phyloP scores from a whole-genome alignment of 1,140 invertebrate genomes.

The Dufourea novaeangliae region DNA sequence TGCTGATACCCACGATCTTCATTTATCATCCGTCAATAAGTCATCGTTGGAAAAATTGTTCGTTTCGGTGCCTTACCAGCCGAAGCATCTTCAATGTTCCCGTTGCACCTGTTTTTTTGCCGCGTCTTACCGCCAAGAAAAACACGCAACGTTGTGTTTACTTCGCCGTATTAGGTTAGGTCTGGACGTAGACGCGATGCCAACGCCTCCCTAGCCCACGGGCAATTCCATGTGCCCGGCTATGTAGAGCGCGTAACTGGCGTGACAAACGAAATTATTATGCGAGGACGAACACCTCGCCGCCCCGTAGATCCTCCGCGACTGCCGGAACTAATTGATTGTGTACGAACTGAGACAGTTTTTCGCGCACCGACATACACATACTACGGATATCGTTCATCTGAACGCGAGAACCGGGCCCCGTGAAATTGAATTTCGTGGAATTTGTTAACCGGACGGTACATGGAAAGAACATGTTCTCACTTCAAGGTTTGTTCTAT shows the following conservation, averaged over 20 bases:
- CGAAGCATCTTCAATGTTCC: too few relatives aligned
- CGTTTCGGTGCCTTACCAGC: too few relatives aligned
- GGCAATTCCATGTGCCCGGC: conserved; percentile 45
- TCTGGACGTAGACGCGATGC: neutral
- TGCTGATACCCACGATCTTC: too few relatives aligned
- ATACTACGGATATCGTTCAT: conserved; percentile 14
- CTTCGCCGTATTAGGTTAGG: conserved; percentile 23
- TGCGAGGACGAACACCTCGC: conserved; percentile 67
- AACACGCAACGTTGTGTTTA: neutral
- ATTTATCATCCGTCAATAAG: too few relatives aligned
- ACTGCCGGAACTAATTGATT: conserved; percentile 65
- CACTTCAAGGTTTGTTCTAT: too few relatives aligned
- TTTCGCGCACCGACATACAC: conserved; percentile 34
- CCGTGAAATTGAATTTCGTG: conserved; percentile 35
- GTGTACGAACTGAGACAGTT: conserved; percentile 56
- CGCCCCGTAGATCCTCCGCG: conserved; percentile 32
- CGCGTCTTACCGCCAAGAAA: neutral
- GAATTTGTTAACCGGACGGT: conserved; percentile 17
- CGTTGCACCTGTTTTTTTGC: neutral
- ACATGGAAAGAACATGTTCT: too few relatives aligned
- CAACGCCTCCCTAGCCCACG: conserved; percentile 15
- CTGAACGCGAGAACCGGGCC: conserved; percentile 12
- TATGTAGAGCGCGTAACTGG: conserved; percentile 76
- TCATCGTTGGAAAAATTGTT: too few relatives aligned
- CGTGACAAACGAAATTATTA: conserved; percentile 74